Evolutionary conservation across 2,797 vertebrate genomes (phyloP), one percentile per base, ranked within the genome.

Genomic region (Propithecus deckenii): DNA sequence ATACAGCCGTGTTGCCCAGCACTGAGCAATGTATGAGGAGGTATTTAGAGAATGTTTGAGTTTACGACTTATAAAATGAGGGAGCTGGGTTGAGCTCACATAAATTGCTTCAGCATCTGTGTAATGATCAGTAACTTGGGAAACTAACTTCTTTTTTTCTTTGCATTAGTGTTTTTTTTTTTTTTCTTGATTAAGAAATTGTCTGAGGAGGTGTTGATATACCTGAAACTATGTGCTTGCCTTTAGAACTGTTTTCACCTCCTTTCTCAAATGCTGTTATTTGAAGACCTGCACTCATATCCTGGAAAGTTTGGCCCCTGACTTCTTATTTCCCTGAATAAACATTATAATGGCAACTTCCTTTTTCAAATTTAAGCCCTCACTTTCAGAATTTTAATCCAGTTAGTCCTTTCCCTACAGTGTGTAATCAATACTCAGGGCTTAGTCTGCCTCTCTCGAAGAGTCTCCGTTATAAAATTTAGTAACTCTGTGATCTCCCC

Each of bases 351-450:
- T 88, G 93, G 87, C 55, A 96, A 35, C 50, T 98, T 96, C 92
- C 78, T 93, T 87, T 91, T 96, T 95, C 93, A n/a, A 11, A 96
- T 88, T 30, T 92, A 94, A 96, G 55, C 38, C 69, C 94, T 97
- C 86, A 81, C 83, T 93, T 89, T 92, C 87, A 98, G 95, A 96
- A 95, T 97, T 96, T 98, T 97, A 98, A 98, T 97, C 94, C 96
- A 93, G 65, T 88, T 97, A 98, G 88, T 89, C 50, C 78, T 94
- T 96, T 85, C 38, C 20, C 89, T 92, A 59, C n/a, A 48, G 55
- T 43, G 28, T 71, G 43, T 95, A 97, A 98, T 98, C 97, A 97
- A 97, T 97, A 96, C 75, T n/a, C 38, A 46, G 59, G 65, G 75
- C 88, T 84, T 96, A 96, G 72, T 97, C 97, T 97, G 90, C 88